Base-by-base conservation (phyloP, 1,140 invertebrate genomes). In the Bombus ignitus region DNA sequence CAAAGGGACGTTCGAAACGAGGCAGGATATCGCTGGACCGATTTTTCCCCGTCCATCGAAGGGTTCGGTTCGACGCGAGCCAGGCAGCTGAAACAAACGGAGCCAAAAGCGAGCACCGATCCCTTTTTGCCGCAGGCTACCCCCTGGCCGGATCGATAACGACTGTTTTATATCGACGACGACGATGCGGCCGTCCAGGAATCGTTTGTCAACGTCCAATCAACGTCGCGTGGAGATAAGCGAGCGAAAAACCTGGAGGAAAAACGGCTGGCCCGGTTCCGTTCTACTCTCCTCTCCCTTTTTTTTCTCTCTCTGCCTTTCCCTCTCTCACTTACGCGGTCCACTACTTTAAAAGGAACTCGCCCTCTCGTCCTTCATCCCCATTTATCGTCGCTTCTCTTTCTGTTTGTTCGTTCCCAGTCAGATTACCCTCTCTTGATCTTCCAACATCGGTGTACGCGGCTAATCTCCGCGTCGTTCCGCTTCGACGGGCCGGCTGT, bases 131-230 rank as follows among this genome's bases (percentile, higher is more conserved):
- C 62, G 32, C 72, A 73, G 78, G 32, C 66, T 77, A 35, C 22
- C 18, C 59, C 62, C n/a, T 18, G 39, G 42, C n/a, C 28, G 62
- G 81, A 76, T 90, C 91, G 91, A 94, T 94, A 94, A 93, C 89
- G 87, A 77, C 87, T 91, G 88, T 93, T 94, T 93, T 92, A 93
- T 93, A 85, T 85, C 92, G 78, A 86, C 44, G 82, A 57, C 53
- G 47, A 75, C 47, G 74, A 70, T 91, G 83, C 79, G 81, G 80
- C 78, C 75, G 90, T 85, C 88, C 88, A 88, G 73, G 83, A 88
- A 89, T 93, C 92, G 91, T 94, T 93, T 93, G 91, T 94, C 93
- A 94, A 93, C 89, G 92, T 92, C 93, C 91, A 93, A 94, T 94
- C 92, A 94, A 92, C 87, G 91, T 92, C 92, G 82, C 65, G 78